Percentiles rank a stretch among this genome's conserved stretches.
phyloP scores from a whole-genome alignment of 2,797 vertebrate species.

The Catharus ustulatus region DNA sequence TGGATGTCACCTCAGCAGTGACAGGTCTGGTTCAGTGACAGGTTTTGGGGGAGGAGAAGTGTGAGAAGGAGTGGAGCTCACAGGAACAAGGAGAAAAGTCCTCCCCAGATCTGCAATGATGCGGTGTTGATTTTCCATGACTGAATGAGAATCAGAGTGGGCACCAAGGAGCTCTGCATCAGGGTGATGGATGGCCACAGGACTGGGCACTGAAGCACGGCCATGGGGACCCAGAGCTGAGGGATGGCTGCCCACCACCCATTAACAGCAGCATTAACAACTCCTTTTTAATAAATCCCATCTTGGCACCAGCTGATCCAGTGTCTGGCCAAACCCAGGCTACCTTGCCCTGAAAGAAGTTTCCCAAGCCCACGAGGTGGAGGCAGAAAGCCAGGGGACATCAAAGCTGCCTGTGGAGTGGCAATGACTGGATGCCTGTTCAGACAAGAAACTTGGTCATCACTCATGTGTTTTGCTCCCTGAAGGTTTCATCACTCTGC shows the following conservation, averaged over 20 bases:
- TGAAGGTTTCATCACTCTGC: conserved; percentile 27
- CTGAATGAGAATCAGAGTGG: not conserved
- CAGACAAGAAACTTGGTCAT: not conserved
- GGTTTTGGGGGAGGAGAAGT: not conserved
- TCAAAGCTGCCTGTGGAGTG: not conserved
- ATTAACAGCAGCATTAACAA: not conserved
- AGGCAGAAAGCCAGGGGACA: not conserved
- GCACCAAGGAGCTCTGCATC: not conserved
- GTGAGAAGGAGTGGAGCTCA: not conserved
- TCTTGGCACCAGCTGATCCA: not conserved
- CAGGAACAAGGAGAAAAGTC: not conserved
- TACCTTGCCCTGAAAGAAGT: not conserved
- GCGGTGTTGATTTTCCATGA: not conserved
- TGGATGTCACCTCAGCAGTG: not conserved
- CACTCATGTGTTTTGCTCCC: not conserved
- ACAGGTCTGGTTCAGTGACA: not conserved
- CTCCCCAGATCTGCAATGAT: not conserved
- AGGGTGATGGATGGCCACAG: not conserved
- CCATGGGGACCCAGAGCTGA: not conserved
- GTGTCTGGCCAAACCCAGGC: not conserved
- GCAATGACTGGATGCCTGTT: not conserved
- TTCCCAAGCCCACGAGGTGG: not conserved
- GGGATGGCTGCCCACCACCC: not conserved
- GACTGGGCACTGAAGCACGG: not conserved
- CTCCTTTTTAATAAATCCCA: not conserved